Percentiles rank a stretch among this genome's conserved stretches.
Evolutionary conservation across 1,140 invertebrate genomes (phyloP).

Genomic region (Schmidtea mediterranea): DNA sequence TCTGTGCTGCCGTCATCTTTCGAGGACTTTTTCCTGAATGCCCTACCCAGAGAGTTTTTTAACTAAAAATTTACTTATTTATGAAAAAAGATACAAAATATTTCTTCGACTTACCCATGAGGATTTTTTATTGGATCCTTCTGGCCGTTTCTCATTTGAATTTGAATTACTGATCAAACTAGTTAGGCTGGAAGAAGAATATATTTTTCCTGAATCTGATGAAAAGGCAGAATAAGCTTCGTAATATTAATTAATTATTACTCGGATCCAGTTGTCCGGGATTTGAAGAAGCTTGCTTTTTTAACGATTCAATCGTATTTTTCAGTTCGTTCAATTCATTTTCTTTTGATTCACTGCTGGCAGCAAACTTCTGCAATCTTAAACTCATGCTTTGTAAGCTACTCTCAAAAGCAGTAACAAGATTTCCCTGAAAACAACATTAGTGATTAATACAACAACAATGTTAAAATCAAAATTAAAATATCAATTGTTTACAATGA

Average conservation of each 20-base stretch:
- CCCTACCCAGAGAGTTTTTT: too few relatives aligned
- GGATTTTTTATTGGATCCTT: too few relatives aligned
- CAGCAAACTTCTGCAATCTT: constrained; percentile 61
- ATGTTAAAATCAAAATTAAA: too few relatives aligned
- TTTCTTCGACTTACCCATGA: too few relatives aligned
- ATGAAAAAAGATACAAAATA: too few relatives aligned
- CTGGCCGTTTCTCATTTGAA: too few relatives aligned
- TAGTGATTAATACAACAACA: constrained; percentile 10
- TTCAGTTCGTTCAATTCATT: constrained; percentile 55
- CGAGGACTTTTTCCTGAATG: too few relatives aligned
- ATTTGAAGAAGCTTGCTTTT: constrained; percentile 36
- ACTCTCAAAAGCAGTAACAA: constrained; percentile 84
- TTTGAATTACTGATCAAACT: background rate
- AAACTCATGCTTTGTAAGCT: constrained; percentile 86
- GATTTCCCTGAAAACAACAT: constrained; percentile 60
- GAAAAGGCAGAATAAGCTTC: background rate
- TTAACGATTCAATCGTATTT: constrained; percentile 59
- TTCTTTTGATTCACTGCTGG: constrained; percentile 69
- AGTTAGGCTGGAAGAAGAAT: background rate
- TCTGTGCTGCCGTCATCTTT: too few relatives aligned
- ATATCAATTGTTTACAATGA: too few relatives aligned
- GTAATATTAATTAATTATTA: background rate
- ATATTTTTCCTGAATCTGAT: background rate
- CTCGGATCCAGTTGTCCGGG: background rate
- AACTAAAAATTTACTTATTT: too few relatives aligned